Conservation (phyloP, 2,888 invertebrate species). For the Idaea straminata region DNA sequence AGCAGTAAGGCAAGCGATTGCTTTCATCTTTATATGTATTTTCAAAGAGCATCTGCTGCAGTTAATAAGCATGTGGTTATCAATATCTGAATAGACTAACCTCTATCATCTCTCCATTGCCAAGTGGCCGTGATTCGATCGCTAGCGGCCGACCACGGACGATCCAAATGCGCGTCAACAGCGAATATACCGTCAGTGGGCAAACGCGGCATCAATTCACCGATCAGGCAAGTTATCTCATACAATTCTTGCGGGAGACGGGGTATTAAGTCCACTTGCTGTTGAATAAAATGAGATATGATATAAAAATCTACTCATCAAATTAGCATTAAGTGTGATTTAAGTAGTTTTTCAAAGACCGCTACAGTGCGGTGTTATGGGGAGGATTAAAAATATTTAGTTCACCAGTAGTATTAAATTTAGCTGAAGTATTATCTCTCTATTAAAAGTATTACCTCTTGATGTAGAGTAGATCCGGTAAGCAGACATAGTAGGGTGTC, state of each 20-base stretch:
- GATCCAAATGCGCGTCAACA: slow-evolving; percentile 92
- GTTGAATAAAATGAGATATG: slow-evolving; percentile 13
- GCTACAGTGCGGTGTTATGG: background rate
- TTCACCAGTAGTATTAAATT: too few relatives aligned
- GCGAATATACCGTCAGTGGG: slow-evolving; percentile 97
- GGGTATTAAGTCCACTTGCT: slow-evolving; percentile 90
- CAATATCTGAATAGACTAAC: slow-evolving; percentile 49
- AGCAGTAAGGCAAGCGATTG: too few relatives aligned
- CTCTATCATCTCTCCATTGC: slow-evolving; percentile 99
- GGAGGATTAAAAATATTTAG: background rate
- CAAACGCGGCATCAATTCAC: slow-evolving; percentile 97
- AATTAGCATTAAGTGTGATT: too few relatives aligned
- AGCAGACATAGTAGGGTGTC: slow-evolving; percentile 96
- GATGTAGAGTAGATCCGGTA: slow-evolving; percentile 89
- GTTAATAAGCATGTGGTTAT: too few relatives aligned
- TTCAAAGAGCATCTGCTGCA: too few relatives aligned
- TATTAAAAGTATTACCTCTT: slow-evolving; percentile 46
- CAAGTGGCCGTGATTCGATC: slow-evolving; percentile 90
- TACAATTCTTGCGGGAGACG: slow-evolving; percentile 97
- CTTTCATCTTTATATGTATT: too few relatives aligned
- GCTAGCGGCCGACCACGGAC: slow-evolving; percentile 86
- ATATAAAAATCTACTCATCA: background rate
- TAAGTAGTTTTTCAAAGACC: background rate
- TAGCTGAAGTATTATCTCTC: background rate
- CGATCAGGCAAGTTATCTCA: slow-evolving; percentile 98